A percentile compares a stretch with the other conserved stretches of the same genome.
Conservation (phyloP, 2,888 invertebrate genomes). For the Melieria omissa region DNA sequence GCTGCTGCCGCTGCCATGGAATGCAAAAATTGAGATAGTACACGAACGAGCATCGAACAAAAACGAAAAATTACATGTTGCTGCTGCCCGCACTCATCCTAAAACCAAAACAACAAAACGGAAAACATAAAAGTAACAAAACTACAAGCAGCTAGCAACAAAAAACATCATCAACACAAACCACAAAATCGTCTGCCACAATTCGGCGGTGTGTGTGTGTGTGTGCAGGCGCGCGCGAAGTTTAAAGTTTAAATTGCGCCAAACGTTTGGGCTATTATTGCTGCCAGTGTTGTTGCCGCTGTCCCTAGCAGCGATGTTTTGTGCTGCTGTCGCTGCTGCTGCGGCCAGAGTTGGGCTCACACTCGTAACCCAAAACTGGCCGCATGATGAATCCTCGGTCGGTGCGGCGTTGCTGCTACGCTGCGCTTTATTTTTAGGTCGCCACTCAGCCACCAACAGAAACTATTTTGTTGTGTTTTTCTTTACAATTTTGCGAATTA, state of each 20-base stretch:
- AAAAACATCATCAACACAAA: not conserved
- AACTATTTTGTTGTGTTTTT: not conserved
- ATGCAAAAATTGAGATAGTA: conserved; percentile 33
- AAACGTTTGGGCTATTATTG: conserved; percentile 12
- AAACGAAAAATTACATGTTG: not conserved
- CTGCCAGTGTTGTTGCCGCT: conserved; percentile 25
- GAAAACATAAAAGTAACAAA: too few relatives aligned
- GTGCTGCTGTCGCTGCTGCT: not conserved
- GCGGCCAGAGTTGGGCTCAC: conserved; percentile 24
- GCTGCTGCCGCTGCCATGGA: not conserved
- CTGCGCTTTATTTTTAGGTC: not conserved
- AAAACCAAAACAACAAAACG: not conserved
- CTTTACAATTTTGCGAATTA: not conserved
- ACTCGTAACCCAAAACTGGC: conserved; percentile 23
- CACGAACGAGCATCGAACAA: not conserved
- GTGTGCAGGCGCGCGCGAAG: conserved; percentile 10
- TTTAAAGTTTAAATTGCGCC: conserved; percentile 2
- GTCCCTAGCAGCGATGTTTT: conserved; percentile 19
- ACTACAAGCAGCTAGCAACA: too few relatives aligned
- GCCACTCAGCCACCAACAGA: not conserved
- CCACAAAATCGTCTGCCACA: not conserved
- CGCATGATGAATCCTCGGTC: not conserved
- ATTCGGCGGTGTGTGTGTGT: conserved; percentile 23
- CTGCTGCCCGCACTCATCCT: not conserved
- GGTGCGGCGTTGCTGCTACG: not conserved